phyloP scores from a whole-genome alignment of 2,113 vertebrate genomes.

The Trachemys scripta region DNA sequence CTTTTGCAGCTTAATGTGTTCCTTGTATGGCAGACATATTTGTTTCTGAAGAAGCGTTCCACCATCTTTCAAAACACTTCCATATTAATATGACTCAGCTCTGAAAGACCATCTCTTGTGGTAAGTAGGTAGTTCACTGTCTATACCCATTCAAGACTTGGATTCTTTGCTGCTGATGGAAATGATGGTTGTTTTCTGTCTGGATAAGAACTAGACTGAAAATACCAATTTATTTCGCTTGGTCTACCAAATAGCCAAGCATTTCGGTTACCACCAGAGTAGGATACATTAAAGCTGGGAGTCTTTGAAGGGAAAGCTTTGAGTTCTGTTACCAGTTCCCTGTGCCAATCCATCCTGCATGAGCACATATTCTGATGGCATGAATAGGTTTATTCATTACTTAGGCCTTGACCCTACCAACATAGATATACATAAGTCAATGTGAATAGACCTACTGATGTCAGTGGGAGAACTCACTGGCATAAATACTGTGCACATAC shows the following conservation, averaged over 20 bases:
- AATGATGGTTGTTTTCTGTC: accelerated
- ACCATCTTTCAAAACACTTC: not conserved
- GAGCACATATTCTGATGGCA: not conserved
- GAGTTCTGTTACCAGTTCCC: not conserved
- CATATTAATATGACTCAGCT: not conserved
- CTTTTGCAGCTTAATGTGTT: not conserved
- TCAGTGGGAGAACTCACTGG: conserved; percentile 2
- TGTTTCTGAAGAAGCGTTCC: not conserved
- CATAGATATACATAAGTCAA: not conserved
- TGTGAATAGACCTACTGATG: accelerated
- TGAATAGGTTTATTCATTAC: not conserved
- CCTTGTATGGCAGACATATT: not conserved
- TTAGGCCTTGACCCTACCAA: not conserved
- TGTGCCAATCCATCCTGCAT: not conserved
- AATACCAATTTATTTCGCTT: not conserved
- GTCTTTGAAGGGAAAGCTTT: not conserved
- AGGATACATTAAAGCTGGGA: not conserved
- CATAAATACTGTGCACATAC: not conserved
- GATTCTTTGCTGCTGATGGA: not conserved
- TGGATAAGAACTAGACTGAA: not conserved
- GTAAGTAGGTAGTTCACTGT: not conserved
- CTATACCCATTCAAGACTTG: not conserved
- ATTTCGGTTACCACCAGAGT: not conserved
- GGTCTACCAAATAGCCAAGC: not conserved
- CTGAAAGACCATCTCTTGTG: not conserved